A percentile compares a stretch with the other conserved stretches of the same genome.
Evolutionary conservation across 2,888 invertebrate genomes (phyloP).

Genomic region (Terebella lapidaria): DNA sequence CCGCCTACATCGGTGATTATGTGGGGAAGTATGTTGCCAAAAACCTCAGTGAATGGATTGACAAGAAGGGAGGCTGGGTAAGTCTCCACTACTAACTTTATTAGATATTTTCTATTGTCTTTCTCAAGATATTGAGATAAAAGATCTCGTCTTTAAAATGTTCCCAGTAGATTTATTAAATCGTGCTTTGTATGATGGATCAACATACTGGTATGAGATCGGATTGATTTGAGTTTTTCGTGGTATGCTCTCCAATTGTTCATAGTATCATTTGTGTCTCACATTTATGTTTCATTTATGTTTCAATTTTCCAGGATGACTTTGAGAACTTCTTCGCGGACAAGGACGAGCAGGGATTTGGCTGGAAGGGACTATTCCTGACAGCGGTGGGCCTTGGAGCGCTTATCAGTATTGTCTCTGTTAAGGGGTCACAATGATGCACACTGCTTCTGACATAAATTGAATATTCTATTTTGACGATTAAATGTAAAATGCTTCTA

Average conservation of each 20-base stretch:
- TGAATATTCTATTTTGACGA: too few relatives aligned
- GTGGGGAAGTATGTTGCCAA: constrained; percentile 46
- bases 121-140: too few relatives aligned
- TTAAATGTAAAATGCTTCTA: too few relatives aligned
- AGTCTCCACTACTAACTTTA: constrained; percentile 21
- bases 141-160: too few relatives aligned
- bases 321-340: not conserved
- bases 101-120: too few relatives aligned
- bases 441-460: too few relatives aligned
- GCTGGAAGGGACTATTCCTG: not conserved
- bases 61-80: constrained; percentile 49
- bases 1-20: constrained; percentile 26
- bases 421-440: not conserved
- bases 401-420: not conserved
- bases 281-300: too few relatives aligned
- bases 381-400: not conserved
- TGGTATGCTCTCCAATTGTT: too few relatives aligned
- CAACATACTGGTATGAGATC: too few relatives aligned
- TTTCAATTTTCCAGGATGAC: constrained; percentile 1
- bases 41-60: constrained; percentile 44
- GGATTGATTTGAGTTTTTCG: too few relatives aligned
- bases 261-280: too few relatives aligned
- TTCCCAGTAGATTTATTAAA: not conserved
- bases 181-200: too few relatives aligned
- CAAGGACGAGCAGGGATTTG: not conserved